A percentile compares a stretch with the other conserved stretches of the same genome.
Conservation (phyloP, 2,888 invertebrate genomes). For the Pimpla rufipes region DNA sequence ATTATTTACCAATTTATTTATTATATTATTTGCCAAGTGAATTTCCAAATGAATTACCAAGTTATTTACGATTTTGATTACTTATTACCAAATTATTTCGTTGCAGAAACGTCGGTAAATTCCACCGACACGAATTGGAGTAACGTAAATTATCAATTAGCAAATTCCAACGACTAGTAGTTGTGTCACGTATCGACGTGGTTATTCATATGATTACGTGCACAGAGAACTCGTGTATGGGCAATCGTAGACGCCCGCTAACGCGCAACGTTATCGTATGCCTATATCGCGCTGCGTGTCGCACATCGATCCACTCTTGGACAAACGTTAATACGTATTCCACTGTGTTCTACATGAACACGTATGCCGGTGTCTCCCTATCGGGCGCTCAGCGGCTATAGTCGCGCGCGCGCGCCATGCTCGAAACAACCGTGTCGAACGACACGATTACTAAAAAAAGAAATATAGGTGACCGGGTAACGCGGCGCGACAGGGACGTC, state of each 20-base stretch:
- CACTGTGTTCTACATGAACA: slow-evolving; percentile 19
- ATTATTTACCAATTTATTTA: no score
- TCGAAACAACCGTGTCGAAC: slow-evolving; percentile 10
- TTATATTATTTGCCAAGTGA: no score
- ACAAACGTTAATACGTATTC: slow-evolving; percentile 29
- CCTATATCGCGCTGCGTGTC: slow-evolving; percentile 31
- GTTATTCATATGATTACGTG: not conserved
- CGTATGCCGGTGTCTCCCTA: not conserved
- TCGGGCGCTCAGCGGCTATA: slow-evolving; percentile 3
- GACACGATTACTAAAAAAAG: slow-evolving; percentile 50
- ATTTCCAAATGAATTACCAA: no score
- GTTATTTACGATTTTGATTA: no score
- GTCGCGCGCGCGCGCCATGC: slow-evolving; percentile 4
- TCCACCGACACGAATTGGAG: no score
- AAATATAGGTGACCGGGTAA: slow-evolving; percentile 53
- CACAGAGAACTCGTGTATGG: not conserved
- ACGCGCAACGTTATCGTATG: slow-evolving; percentile 28
- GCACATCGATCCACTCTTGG: slow-evolving; percentile 54
- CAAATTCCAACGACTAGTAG: not conserved
- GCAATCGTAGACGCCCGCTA: slow-evolving; percentile 1
- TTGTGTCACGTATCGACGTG: not conserved
- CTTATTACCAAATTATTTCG: no score
- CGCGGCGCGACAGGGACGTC: slow-evolving; percentile 4
- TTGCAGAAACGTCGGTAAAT: no score
- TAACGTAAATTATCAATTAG: no score